phyloP scores from a whole-genome alignment of 37 sponge, comb jelly and placozoan genomes.

The Tethya wilhelma region DNA sequence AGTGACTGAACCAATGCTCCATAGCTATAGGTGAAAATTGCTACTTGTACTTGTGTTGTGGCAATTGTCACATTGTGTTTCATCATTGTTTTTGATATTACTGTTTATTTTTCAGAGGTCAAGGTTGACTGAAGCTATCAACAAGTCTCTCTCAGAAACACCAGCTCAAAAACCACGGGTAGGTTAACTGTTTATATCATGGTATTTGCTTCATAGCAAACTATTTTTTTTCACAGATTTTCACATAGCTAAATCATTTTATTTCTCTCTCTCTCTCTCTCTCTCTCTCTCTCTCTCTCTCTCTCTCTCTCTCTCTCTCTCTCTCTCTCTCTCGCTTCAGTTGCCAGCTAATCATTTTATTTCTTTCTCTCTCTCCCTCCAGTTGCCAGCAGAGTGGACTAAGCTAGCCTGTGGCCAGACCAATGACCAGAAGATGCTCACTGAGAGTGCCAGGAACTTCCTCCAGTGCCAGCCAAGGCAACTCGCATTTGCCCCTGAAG shows the following conservation, averaged over 20 bases:
- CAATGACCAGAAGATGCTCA: slow-evolving; percentile 55
- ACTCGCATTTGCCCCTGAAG: slow-evolving; percentile 33
- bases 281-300: background rate
- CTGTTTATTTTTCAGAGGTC: slow-evolving; percentile 33
- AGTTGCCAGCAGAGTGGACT: slow-evolving; percentile 55
- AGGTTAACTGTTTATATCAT: background rate
- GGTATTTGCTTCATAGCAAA: background rate
- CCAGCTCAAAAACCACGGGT: slow-evolving; percentile 50
- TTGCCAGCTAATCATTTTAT: background rate
- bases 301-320: slow-evolving; percentile 32
- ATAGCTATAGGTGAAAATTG: background rate
- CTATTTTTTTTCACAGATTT: background rate
- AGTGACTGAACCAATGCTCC: background rate
- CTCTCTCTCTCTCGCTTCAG: slow-evolving; percentile 9
- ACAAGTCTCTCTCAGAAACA: slow-evolving; percentile 56
- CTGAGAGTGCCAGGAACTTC: slow-evolving; percentile 48
- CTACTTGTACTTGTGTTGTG: background rate
- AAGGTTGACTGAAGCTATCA: slow-evolving; percentile 66
- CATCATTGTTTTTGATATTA: background rate
- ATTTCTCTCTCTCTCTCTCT: slow-evolving; percentile 18
- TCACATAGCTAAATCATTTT: background rate
- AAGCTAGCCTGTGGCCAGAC: slow-evolving; percentile 65
- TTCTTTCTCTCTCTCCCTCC: background rate
- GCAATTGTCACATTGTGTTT: background rate
- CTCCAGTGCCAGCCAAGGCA: slow-evolving; percentile 41